Evolutionary conservation across 2,113 vertebrate species (phyloP), one percentile per base, ranked within the genome.

Genomic region (Vombatus ursinus): DNA sequence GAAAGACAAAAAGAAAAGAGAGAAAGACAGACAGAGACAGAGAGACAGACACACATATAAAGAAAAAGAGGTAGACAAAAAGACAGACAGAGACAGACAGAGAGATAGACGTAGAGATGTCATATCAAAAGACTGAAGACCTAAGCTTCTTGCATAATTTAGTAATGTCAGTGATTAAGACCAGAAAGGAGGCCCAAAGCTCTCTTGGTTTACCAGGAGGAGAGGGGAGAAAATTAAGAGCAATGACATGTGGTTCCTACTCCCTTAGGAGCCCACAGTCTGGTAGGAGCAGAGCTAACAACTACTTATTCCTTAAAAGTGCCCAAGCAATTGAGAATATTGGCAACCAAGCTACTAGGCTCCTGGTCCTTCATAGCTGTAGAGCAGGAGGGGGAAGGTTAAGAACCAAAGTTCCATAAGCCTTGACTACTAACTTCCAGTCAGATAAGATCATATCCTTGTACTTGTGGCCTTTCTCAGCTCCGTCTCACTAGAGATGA

Each of bases 1-100:
- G 0, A 0, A 49, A 26, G 8, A 4, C 37, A 0, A 10, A 8
- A 12, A 3, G 8, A 3, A 44, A 52, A 23, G 0, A 0, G 8
- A 28, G 0, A 28, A 0, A 1, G 6, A 16, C 19, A 25, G 10
- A 0, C 48, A 90, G 49, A 25, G 31, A 25, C 22, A 25, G 1
- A 12, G 26, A 12, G 23, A 22, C 7, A 25, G 48, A 49, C 48
- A 12, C 3, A 2, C 7, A 2, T 0, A 4, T 37, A 49, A 7
- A n/a, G 25, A 8, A 25, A 84, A 2, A 22, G 3, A 0, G 25
- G 28, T 24, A 16, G 0, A 9, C 1, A 3, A 37, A 6, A 3
- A 52, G 11, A 1, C 22, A 1, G 0, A n/a, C 28, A 37, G 31
- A 22, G 8, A 1, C 50, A 90, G 1, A 5, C 28, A 77, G 5